These are phyloP conservation scores for Denticeps clupeoides DNA, from an alignment of 2,797 vertebrate species.

Conservation along the genomic window DNA sequence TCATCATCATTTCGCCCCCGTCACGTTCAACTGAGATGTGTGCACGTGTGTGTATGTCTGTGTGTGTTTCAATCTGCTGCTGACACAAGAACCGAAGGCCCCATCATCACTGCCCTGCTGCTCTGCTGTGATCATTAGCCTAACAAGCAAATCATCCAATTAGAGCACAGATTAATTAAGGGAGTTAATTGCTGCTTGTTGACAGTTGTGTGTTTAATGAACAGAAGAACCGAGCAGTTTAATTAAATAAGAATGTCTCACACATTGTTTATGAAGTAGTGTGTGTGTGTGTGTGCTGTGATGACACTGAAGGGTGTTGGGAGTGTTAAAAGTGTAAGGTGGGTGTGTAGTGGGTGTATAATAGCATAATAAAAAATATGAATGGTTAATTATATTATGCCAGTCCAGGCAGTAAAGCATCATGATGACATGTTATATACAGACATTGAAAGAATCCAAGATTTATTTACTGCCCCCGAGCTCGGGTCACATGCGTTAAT, in stretches of 20 bases:
- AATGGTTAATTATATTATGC: too few relatives aligned
- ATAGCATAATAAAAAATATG: not conserved
- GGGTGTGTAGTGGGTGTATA: not conserved
- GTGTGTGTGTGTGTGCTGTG: conserved; percentile 9
- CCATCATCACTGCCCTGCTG: not conserved
- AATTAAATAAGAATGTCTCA: too few relatives aligned
- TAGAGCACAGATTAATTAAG: conserved; percentile 1
- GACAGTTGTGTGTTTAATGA: conserved; percentile 12
- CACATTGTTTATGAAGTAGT: not conserved
- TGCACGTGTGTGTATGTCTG: not conserved
- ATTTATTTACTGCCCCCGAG: too few relatives aligned
- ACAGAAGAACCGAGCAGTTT: not conserved
- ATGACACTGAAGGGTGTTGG: too few relatives aligned
- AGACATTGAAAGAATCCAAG: too few relatives aligned
- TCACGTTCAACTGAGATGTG: too few relatives aligned
- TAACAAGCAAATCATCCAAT: conserved; percentile 19
- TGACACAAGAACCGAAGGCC: too few relatives aligned
- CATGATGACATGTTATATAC: too few relatives aligned
- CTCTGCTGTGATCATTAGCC: conserved; percentile 11
- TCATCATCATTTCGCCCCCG: too few relatives aligned
- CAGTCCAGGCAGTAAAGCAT: too few relatives aligned
- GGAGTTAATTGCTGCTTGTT: conserved; percentile 26
- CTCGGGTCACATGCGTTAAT: too few relatives aligned
- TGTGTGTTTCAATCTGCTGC: not conserved
- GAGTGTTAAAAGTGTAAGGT: conserved; percentile 9